phyloP scores from a whole-genome alignment of 2,113 vertebrate species.

The Gadus macrocephalus region DNA sequence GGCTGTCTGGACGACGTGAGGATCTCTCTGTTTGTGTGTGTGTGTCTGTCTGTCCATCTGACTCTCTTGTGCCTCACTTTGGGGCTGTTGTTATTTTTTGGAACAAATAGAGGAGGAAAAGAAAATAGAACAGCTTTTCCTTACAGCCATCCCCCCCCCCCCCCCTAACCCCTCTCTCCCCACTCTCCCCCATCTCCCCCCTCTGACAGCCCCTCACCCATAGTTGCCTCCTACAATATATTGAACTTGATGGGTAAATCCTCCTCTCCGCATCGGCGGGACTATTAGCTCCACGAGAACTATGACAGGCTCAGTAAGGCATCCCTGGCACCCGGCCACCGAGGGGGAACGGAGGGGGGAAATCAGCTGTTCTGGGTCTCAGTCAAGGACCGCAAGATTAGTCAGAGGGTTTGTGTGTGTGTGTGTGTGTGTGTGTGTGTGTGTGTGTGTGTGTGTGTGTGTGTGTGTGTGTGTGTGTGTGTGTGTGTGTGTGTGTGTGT shows the following conservation, averaged over 20 bases:
- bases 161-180: conserved; percentile 11
- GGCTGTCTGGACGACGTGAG: too few relatives aligned
- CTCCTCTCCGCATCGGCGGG: conserved; percentile 44
- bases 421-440: conserved; percentile 20
- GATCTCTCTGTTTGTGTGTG: too few relatives aligned
- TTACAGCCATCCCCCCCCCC: conserved; percentile 21
- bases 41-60: too few relatives aligned
- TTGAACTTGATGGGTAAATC: conserved; percentile 65
- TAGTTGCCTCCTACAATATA: conserved; percentile 53
- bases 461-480: not conserved
- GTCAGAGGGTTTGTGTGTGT: conserved; percentile 18
- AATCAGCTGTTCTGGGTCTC: conserved; percentile 60
- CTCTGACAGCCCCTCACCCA: conserved; percentile 41
- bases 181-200: conserved; percentile 9
- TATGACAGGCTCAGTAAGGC: conserved; percentile 61
- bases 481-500: too few relatives aligned
- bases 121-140: conserved; percentile 34
- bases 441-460: conserved; percentile 2
- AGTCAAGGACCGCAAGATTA: conserved; percentile 45
- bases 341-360: conserved; percentile 46
- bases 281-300: conserved; percentile 63
- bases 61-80: conserved; percentile 2
- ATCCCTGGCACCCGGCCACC: conserved; percentile 51
- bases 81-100: conserved; percentile 21
- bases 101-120: conserved; percentile 6